Evolutionary conservation across 2,113 vertebrate genomes (phyloP).

Genomic region (Trichomycterus rosablanca): DNA sequence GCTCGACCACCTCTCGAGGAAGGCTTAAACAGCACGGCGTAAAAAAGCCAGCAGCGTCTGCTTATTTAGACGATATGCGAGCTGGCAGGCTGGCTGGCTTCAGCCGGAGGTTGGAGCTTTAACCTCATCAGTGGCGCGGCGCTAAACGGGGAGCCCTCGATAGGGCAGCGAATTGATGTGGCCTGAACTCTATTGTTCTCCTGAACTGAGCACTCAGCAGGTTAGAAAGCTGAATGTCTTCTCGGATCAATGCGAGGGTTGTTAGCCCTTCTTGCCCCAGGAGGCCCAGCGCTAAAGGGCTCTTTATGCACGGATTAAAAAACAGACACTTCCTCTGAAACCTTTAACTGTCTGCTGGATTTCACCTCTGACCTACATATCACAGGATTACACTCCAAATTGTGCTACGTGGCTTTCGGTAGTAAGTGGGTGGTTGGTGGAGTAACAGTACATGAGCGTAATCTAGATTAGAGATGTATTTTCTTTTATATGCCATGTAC

Average conservation of each 20-base stretch:
- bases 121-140: constrained; percentile 71
- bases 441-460: too few relatives aligned
- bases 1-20: constrained; percentile 26
- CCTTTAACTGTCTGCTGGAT: constrained; percentile 6
- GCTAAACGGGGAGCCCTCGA: constrained; percentile 70
- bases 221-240: constrained; percentile 71
- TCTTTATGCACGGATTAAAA: constrained; percentile 34
- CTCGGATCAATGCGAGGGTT: constrained; percentile 67
- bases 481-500: too few relatives aligned
- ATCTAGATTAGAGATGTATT: too few relatives aligned
- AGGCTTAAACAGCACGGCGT: constrained; percentile 17
- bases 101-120: constrained; percentile 52
- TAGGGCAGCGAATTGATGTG: constrained; percentile 68
- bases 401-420: background rate
- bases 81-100: constrained; percentile 16
- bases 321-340: constrained; percentile 19
- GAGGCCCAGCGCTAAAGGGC: constrained; percentile 26
- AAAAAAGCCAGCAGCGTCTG: constrained; percentile 2
- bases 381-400: background rate
- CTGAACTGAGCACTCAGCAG: constrained; percentile 76
- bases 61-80: constrained; percentile 9
- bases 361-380: constrained; percentile 30
- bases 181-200: constrained; percentile 70
- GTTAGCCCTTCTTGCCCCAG: constrained; percentile 56
- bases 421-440: background rate